These are phyloP conservation scores for Cyrtonyx montezumae DNA, from an alignment of 2,113 vertebrate genomes.

Conservation along the genomic window DNA sequence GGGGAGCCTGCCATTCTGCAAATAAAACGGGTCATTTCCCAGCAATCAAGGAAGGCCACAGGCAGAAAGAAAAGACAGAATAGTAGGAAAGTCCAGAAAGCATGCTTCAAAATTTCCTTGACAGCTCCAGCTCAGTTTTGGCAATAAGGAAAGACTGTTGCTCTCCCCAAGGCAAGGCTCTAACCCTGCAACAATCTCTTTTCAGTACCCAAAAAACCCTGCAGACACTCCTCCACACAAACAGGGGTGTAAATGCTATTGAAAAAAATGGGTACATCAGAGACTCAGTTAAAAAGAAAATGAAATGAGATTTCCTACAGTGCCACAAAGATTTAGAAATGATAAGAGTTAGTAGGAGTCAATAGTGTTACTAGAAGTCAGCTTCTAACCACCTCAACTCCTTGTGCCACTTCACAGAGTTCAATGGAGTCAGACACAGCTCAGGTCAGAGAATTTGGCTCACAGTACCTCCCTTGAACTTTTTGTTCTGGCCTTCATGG, in stretches of 20 bases:
- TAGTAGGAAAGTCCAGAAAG: neutral
- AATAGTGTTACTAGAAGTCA: neutral
- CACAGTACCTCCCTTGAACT: neutral
- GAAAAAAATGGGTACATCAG: neutral
- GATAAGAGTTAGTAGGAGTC: neutral
- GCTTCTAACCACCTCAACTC: neutral
- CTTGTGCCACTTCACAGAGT: neutral
- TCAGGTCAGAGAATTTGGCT: neutral
- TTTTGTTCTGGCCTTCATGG: neutral
- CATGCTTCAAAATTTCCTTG: neutral
- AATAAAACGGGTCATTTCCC: neutral
- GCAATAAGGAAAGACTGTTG: accelerated
- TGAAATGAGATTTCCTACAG: conserved; percentile 14
- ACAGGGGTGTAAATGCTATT: neutral
- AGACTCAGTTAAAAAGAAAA: neutral
- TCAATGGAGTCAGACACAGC: neutral
- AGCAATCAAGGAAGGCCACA: neutral
- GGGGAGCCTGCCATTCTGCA: neutral
- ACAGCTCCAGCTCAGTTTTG: neutral
- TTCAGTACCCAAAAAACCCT: neutral
- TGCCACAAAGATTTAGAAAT: conserved; percentile 3
- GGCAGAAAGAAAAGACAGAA: neutral
- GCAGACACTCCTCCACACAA: accelerated
- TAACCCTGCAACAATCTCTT: neutral
- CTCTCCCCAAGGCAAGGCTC: neutral